These are phyloP conservation scores for Scaptodrosophila lebanonensis DNA, from an alignment of 1,140 invertebrate species.

Conservation along the genomic window DNA sequence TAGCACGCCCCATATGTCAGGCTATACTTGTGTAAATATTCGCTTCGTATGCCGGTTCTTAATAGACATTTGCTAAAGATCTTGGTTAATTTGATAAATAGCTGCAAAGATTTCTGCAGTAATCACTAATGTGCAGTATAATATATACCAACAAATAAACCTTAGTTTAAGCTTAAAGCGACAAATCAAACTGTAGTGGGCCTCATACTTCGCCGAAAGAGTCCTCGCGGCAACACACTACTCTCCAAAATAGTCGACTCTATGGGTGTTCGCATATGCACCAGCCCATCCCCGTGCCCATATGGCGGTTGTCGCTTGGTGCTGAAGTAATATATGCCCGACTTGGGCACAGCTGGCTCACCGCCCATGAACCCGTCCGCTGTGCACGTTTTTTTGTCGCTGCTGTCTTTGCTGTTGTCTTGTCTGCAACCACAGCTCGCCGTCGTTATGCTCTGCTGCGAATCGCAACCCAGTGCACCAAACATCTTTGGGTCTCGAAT, in stretches of 20 bases:
- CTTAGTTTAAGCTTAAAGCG: background rate
- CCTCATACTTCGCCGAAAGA: background rate
- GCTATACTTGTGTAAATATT: no score
- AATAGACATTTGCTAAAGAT: no score
- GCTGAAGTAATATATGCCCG: slow-evolving; percentile 61
- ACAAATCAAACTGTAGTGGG: slow-evolving; percentile 22
- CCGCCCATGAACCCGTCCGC: slow-evolving; percentile 63
- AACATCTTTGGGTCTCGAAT: slow-evolving; percentile 50
- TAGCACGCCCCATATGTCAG: no score
- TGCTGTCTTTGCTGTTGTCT: slow-evolving; percentile 4
- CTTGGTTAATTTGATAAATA: no score
- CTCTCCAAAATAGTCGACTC: slow-evolving; percentile 37
- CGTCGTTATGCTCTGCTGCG: slow-evolving; percentile 14
- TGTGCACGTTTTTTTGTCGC: slow-evolving; percentile 19
- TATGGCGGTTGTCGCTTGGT: slow-evolving; percentile 38
- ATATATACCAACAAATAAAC: no score
- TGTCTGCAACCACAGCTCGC: slow-evolving; percentile 38
- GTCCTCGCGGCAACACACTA: slow-evolving; percentile 6
- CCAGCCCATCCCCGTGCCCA: slow-evolving; percentile 40
- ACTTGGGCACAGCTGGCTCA: slow-evolving; percentile 60
- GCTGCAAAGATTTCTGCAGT: no score
- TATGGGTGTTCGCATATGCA: slow-evolving; percentile 41
- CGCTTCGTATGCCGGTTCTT: no score
- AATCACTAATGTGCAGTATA: no score
- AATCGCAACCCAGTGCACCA: slow-evolving; percentile 45